phyloP scores from a whole-genome alignment of 2,888 invertebrate species.

The Synergus itoensis region DNA sequence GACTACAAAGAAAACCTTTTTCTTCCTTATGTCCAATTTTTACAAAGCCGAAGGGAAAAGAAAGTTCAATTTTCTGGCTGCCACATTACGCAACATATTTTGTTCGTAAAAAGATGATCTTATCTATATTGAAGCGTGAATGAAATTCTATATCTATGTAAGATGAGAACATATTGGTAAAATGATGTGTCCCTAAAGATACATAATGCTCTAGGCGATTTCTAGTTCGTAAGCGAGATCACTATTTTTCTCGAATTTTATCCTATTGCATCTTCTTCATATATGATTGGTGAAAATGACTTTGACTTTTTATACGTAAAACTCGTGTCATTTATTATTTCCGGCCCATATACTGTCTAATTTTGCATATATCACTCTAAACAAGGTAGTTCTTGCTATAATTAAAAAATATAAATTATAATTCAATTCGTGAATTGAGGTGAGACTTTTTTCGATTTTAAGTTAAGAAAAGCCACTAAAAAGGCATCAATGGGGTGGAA shows the following conservation, averaged over 20 bases:
- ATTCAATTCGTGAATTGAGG: neutral
- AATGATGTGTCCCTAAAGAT: conserved; percentile 12
- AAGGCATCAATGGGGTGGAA: conserved; percentile 27
- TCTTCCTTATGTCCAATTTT: conserved; percentile 4
- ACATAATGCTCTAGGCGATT: conserved; percentile 2
- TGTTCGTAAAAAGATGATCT: conserved; percentile 14
- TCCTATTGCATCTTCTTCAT: neutral
- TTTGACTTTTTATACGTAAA: neutral
- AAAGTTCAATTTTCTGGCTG: conserved; percentile 38
- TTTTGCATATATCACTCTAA: too few relatives aligned
- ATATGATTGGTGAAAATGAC: neutral
- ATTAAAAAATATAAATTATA: neutral
- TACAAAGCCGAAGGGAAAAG: conserved; percentile 16
- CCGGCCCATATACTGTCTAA: too few relatives aligned
- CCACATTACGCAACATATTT: conserved; percentile 19
- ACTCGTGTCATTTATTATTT: too few relatives aligned
- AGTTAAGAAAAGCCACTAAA: conserved; percentile 2
- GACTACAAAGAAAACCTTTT: neutral
- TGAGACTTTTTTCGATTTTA: neutral
- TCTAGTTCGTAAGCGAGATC: neutral
- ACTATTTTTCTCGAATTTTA: neutral
- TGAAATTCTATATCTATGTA: neutral
- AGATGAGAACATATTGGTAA: neutral
- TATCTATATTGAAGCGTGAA: conserved; percentile 31
- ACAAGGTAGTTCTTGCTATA: too few relatives aligned